Percentiles rank a stretch among this genome's conserved stretches.
phyloP scores from a whole-genome alignment of 2,888 invertebrate genomes.

The Trypoxylon attenuatum region DNA sequence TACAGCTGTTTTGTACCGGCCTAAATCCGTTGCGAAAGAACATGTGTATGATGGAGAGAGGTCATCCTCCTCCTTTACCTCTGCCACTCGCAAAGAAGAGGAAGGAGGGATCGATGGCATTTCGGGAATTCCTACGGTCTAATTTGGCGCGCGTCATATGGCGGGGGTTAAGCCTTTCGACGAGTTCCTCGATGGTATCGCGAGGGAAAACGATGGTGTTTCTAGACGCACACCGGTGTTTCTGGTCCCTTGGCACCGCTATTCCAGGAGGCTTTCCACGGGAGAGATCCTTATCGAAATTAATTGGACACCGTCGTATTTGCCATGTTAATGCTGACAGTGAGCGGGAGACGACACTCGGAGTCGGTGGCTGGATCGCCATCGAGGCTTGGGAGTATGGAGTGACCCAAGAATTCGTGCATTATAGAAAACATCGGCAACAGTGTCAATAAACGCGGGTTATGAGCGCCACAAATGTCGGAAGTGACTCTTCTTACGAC shows the following conservation, averaged over 20 bases:
- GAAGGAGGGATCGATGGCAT: slow-evolving; percentile 5
- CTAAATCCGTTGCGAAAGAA: background rate
- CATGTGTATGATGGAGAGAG: slow-evolving; percentile 30
- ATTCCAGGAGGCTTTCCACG: background rate
- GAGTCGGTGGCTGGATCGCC: no score
- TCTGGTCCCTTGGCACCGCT: no score
- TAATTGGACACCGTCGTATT: background rate
- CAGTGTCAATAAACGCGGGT: slow-evolving; percentile 58
- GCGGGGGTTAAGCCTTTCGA: background rate
- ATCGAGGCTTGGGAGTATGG: no score
- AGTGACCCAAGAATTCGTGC: no score
- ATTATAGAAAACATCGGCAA: slow-evolving; percentile 52
- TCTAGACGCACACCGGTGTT: slow-evolving; percentile 4
- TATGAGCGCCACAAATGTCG: slow-evolving; percentile 58
- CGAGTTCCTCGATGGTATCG: background rate
- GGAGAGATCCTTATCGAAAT: background rate
- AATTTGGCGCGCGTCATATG: slow-evolving; percentile 1
- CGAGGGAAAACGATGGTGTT: background rate
- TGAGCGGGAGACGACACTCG: no score
- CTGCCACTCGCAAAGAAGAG: slow-evolving; percentile 1
- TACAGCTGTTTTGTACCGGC: slow-evolving; percentile 20
- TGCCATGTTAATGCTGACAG: background rate
- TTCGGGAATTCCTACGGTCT: slow-evolving; percentile 10
- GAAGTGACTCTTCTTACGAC: slow-evolving; percentile 57
- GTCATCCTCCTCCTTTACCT: background rate